phyloP scores from a whole-genome alignment of 1,140 invertebrate species.

The Rhagoletis pomonella region DNA sequence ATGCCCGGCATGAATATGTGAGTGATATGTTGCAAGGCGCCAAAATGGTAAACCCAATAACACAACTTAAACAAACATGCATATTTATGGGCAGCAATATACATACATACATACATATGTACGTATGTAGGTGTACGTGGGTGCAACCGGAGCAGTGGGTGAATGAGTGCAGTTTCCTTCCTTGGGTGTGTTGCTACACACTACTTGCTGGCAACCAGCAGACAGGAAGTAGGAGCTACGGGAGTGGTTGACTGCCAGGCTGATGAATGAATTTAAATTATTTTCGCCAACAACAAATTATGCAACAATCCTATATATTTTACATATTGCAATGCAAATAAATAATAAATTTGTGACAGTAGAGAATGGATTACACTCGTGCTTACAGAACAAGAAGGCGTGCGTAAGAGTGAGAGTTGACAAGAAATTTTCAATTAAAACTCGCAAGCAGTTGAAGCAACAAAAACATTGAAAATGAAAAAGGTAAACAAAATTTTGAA shows the following conservation, averaged over 20 bases:
- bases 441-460: background rate
- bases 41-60: background rate
- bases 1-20: background rate
- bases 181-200: background rate
- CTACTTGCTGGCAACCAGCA: background rate
- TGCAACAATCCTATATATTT: background rate
- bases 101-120: background rate
- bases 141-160: background rate
- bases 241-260: background rate
- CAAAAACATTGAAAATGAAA: background rate
- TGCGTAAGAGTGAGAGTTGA: background rate
- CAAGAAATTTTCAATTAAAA: conserved; percentile 40
- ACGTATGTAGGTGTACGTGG: background rate
- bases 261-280: conserved; percentile 48
- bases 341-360: background rate
- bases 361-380: background rate
- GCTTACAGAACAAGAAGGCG: too few species aligned
- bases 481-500: background rate
- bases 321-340: background rate
- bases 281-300: conserved; percentile 3
- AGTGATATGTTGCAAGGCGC: background rate
- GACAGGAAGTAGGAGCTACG: background rate
- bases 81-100: background rate
- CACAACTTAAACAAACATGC: background rate
- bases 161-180: background rate